phyloP scores from a whole-genome alignment of 2,888 invertebrate genomes.

The Papilio protenor region DNA sequence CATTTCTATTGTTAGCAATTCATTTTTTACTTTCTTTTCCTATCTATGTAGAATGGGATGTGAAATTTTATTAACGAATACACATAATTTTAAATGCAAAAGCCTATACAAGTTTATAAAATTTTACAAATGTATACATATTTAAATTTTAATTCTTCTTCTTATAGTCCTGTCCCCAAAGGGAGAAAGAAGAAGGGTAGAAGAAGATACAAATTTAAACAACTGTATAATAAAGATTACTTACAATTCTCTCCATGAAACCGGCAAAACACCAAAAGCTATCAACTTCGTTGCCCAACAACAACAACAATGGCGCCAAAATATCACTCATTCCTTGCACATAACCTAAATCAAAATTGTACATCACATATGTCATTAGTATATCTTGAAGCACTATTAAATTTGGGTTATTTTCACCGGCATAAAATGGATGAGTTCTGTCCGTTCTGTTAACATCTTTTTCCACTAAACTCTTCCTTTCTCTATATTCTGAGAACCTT shows the following conservation, averaged over 20 bases:
- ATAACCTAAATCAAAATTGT: conserved; percentile 98
- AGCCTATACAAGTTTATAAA: no score
- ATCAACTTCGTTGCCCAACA: conserved; percentile 97
- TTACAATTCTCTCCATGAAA: conserved; percentile 97
- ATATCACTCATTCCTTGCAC: conserved; percentile 99
- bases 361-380: conserved; percentile 99
- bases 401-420: conserved; percentile 97
- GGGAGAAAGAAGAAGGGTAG: no score
- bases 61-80: no score
- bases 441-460: conserved; percentile 99
- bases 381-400: conserved; percentile 93
- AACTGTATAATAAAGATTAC: conserved; percentile 55
- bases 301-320: conserved; percentile 94
- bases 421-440: conserved; percentile 94
- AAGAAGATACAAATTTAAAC: no score
- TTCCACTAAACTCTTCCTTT: conserved; percentile 96
- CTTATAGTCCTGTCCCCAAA: no score
- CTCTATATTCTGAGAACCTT: conserved; percentile 93
- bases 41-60: no score
- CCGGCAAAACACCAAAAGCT: conserved; percentile 99
- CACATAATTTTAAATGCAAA: no score
- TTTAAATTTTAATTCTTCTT: no score
- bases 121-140: no score
- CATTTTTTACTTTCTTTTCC: no score
- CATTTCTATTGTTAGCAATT: no score